Conservation (phyloP, 2,797 vertebrate genomes). For the Rhinoraja longicauda region DNA sequence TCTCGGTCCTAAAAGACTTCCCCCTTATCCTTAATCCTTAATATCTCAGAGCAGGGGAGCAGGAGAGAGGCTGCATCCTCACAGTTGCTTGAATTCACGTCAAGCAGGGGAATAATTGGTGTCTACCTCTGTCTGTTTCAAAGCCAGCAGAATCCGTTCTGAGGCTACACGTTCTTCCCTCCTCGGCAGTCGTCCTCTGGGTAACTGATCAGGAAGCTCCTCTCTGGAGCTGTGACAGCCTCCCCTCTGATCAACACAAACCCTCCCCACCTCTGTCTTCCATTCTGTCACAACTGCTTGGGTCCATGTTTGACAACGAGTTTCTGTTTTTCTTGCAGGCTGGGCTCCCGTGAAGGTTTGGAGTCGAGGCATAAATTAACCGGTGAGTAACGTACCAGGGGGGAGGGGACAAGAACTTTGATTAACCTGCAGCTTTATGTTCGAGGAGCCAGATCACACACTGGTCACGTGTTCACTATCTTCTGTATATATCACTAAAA, state of each 20-base stretch:
- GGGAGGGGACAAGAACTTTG: not conserved
- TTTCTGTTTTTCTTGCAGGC: not conserved
- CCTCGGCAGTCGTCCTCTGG: not conserved
- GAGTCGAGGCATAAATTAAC: not conserved
- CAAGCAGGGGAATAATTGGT: conserved; percentile 16
- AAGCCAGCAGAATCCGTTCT: not conserved
- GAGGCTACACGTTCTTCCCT: not conserved
- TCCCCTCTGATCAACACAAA: not conserved
- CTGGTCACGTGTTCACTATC: not conserved
- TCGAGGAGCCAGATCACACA: not conserved
- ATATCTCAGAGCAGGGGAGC: conserved; percentile 19
- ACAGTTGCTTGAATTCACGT: conserved; percentile 21
- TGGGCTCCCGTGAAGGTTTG: not conserved
- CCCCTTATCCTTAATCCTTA: no score
- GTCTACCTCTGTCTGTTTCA: not conserved
- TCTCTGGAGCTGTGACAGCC: not conserved
- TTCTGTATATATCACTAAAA: no score
- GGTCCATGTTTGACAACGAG: not conserved
- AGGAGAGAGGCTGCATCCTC: not conserved
- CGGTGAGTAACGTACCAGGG: not conserved
- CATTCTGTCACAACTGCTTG: not conserved
- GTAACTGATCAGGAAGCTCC: not conserved
- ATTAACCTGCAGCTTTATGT: not conserved
- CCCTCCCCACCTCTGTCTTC: no score
- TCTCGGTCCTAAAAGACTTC: no score